Conservation (phyloP, 2,797 vertebrate species). For the Chelon labrosus region DNA sequence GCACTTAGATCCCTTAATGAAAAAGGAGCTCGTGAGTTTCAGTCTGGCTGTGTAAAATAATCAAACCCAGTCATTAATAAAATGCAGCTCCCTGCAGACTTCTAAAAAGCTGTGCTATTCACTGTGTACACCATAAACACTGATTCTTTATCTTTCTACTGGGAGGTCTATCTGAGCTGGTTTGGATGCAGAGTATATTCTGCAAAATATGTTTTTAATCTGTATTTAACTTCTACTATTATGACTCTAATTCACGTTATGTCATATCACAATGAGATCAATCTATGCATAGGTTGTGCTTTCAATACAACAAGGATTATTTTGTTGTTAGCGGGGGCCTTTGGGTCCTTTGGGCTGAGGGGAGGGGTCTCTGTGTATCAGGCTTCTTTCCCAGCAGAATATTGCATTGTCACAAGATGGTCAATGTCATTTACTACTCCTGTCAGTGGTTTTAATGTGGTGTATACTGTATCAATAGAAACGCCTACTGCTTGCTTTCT, state of each 20-base stretch:
- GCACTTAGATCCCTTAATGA: neutral
- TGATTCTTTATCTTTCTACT: slow-evolving; percentile 4
- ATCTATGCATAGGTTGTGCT: too few relatives aligned
- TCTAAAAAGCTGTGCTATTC: neutral
- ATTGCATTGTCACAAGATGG: too few relatives aligned
- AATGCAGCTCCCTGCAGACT: neutral
- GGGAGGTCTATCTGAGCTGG: neutral
- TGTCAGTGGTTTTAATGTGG: too few relatives aligned
- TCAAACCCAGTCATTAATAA: neutral
- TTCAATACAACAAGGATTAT: too few relatives aligned
- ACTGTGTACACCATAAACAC: neutral
- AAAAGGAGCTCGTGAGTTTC: neutral
- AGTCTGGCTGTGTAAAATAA: neutral
- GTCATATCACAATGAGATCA: too few relatives aligned
- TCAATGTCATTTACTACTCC: too few relatives aligned
- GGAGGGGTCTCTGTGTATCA: too few relatives aligned
- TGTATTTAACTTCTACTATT: too few relatives aligned
- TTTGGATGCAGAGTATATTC: neutral
- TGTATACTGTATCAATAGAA: neutral
- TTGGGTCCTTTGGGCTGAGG: too few relatives aligned
- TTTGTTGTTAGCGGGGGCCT: too few relatives aligned
- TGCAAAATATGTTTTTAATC: neutral
- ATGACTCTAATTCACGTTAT: too few relatives aligned
- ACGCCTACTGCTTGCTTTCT: neutral
- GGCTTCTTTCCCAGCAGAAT: too few relatives aligned